These are phyloP conservation scores for Alouatta palliata DNA, from an alignment of 2,113 vertebrate genomes.

Conservation along the genomic window DNA sequence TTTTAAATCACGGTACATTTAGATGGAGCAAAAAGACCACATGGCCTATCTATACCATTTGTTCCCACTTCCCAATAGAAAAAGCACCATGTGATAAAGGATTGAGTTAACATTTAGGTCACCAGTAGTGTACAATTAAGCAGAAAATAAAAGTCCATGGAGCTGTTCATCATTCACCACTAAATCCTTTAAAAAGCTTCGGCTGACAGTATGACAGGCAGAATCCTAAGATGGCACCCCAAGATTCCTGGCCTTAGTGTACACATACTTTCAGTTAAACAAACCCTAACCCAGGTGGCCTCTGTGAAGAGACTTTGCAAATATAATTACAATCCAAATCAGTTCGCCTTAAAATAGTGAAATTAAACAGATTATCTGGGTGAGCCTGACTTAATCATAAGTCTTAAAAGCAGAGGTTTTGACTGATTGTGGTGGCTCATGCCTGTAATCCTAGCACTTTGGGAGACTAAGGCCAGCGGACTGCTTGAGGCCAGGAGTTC, in stretches of 20 bases:
- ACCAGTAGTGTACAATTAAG: neutral
- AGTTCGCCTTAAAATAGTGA: slow-evolving; percentile 16
- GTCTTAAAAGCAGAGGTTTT: neutral
- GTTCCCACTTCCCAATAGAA: neutral
- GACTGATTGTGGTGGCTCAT: no score
- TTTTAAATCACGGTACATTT: neutral
- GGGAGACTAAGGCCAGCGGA: no score
- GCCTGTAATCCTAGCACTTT: no score
- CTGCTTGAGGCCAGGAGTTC: no score
- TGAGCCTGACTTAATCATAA: neutral
- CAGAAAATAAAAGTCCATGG: neutral
- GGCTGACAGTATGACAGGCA: neutral
- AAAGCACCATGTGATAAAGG: neutral
- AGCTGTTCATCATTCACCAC: neutral
- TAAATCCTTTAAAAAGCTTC: neutral
- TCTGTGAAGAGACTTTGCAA: neutral
- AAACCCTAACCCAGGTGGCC: neutral
- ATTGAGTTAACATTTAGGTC: neutral
- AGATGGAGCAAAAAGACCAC: neutral
- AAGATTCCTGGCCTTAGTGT: neutral
- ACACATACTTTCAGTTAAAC: neutral
- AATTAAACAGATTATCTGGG: neutral
- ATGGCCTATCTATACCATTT: neutral
- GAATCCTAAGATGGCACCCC: neutral
- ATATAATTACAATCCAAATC: neutral